These are phyloP conservation scores for Rhingia rostrata DNA, from an alignment of 2,888 invertebrate species.

Conservation along the genomic window DNA sequence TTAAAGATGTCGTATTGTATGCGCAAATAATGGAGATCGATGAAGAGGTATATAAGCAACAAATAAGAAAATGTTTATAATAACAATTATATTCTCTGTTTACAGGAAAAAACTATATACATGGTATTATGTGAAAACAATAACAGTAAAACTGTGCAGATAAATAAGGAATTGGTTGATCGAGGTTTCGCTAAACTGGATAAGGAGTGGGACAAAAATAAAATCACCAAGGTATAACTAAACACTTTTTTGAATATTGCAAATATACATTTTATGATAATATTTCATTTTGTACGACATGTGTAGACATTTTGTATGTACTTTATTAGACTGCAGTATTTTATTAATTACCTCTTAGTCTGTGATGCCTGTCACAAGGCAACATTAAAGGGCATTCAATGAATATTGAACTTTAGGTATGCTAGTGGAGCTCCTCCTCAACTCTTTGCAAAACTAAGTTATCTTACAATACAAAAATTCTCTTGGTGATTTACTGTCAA, in stretches of 20 bases:
- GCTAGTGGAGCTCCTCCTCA: too few species aligned
- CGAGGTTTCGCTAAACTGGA: conserved; percentile 76
- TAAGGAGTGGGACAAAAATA: conserved; percentile 75
- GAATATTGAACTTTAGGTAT: too few species aligned
- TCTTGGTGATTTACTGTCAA: too few species aligned
- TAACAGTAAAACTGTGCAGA: conserved; percentile 73
- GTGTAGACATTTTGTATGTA: too few species aligned
- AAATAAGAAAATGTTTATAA: background rate
- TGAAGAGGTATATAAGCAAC: conserved; percentile 32
- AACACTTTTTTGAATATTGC: too few species aligned
- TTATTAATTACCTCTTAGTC: too few species aligned
- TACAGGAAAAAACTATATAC: conserved; percentile 76
- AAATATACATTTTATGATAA: background rate
- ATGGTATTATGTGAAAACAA: conserved; percentile 79
- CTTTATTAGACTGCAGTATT: too few species aligned
- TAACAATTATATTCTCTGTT: conserved; percentile 11
- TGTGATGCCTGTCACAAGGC: too few species aligned
- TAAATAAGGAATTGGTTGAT: conserved; percentile 76
- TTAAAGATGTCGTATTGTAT: conserved; percentile 76
- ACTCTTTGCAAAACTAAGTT: too few species aligned
- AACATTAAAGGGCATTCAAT: too few species aligned
- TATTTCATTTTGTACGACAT: too few species aligned
- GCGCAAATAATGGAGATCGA: conserved; percentile 78
- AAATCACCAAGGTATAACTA: conserved; percentile 73
- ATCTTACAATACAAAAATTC: too few species aligned